Percentiles rank a stretch among this genome's conserved stretches.
phyloP scores from a whole-genome alignment of 2,797 vertebrate genomes.

The Rhyacichthys aspro region DNA sequence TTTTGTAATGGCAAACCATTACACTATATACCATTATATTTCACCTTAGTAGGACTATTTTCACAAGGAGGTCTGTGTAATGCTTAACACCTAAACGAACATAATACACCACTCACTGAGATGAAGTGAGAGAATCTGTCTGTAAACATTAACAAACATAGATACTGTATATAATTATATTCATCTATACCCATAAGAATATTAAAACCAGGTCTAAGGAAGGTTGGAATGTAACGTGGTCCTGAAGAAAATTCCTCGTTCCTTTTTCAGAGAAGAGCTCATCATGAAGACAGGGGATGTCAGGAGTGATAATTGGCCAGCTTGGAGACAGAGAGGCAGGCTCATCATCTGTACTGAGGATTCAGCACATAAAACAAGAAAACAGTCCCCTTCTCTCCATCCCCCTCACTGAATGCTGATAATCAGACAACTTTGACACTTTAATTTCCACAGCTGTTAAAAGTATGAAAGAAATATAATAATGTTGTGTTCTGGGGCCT shows the following conservation, averaged over 20 bases:
- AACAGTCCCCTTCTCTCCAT: slow-evolving; percentile 12
- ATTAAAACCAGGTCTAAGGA: slow-evolving; percentile 77
- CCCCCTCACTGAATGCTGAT: slow-evolving; percentile 45
- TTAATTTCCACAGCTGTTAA: slow-evolving; percentile 51
- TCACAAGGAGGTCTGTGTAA: slow-evolving; percentile 79
- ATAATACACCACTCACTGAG: slow-evolving; percentile 76
- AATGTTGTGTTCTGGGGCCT: slow-evolving; percentile 49
- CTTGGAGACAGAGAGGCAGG: slow-evolving; percentile 32
- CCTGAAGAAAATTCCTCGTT: slow-evolving; percentile 69
- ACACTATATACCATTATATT: slow-evolving; percentile 80
- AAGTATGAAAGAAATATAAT: slow-evolving; percentile 44
- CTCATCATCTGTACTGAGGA: slow-evolving; percentile 27
- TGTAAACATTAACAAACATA: slow-evolving; percentile 87
- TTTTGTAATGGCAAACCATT: slow-evolving; percentile 79
- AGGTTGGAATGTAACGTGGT: slow-evolving; percentile 80
- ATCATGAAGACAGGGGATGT: slow-evolving; percentile 46
- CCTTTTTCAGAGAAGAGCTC: slow-evolving; percentile 56
- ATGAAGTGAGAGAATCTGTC: slow-evolving; percentile 77
- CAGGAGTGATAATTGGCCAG: slow-evolving; percentile 48
- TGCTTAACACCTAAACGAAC: slow-evolving; percentile 79
- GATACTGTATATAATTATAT: slow-evolving; percentile 81
- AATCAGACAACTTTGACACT: slow-evolving; percentile 58
- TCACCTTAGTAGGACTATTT: slow-evolving; percentile 81
- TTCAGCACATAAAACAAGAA: slow-evolving; percentile 13
- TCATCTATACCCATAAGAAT: slow-evolving; percentile 82